phyloP scores from a whole-genome alignment of 2,113 vertebrate genomes.

The Laticauda colubrina region DNA sequence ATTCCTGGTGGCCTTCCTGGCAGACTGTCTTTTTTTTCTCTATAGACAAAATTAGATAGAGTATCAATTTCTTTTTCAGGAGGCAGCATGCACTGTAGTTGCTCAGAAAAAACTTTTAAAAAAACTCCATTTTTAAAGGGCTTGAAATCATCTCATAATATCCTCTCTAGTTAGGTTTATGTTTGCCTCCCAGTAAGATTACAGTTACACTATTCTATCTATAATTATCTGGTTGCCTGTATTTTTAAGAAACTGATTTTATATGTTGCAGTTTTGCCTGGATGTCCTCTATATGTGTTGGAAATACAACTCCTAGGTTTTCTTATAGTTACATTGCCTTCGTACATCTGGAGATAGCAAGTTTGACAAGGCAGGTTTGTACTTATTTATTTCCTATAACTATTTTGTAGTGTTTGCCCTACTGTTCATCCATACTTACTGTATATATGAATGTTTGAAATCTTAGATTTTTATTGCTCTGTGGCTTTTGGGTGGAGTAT shows the following conservation, averaged over 20 bases:
- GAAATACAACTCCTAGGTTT: not conserved
- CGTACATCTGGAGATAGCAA: not conserved
- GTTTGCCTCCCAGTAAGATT: not conserved
- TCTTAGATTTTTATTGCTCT: not conserved
- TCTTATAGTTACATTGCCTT: not conserved
- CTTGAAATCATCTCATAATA: not conserved
- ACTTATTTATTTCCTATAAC: not conserved
- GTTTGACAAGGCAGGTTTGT: not conserved
- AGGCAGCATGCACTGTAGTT: not conserved
- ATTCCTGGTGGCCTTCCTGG: not conserved
- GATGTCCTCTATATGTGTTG: not conserved
- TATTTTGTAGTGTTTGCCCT: not conserved
- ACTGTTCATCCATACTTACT: not conserved
- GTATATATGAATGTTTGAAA: not conserved
- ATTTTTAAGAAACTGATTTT: not conserved
- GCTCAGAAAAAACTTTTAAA: not conserved
- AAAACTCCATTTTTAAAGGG: not conserved
- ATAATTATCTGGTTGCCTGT: not conserved
- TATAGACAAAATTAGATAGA: not conserved
- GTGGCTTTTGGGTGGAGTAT: not conserved
- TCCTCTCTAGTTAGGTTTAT: not conserved
- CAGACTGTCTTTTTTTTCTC: not conserved
- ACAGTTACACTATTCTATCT: not conserved
- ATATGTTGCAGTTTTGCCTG: not conserved
- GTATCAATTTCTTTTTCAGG: not conserved